Evolutionary conservation across 2,888 invertebrate species (phyloP), one percentile per base, ranked within the genome.

Genomic region (Catocala sponsa): DNA sequence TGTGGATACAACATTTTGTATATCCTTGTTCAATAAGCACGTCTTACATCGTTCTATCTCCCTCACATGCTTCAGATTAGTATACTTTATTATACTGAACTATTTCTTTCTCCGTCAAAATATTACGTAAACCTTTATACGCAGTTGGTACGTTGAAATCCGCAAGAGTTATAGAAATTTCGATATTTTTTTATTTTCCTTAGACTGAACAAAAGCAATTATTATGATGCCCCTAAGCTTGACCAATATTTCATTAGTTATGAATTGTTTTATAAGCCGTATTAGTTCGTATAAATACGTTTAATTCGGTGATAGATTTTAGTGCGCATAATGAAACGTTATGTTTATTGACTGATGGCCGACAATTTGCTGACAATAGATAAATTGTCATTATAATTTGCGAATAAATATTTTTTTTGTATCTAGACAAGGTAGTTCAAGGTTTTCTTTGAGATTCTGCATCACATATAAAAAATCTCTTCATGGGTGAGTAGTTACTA

Each of bases 401-500:
- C 79, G 73, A 76, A 68, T 79, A 77, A 78, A 77, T 77, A 80
- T 76, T 76, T 79, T 25, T 84, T 83, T 46, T 84, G 80, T 70
- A 74, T 64, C 69, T 63, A 62, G 60, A 59, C 72, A 73, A 79
- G 70, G 78, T 73, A 70, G 71, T 74, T 74, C 70, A 79, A 79
- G 78, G 81, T 75, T 77, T 82, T 38, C 35, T 82, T 74, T 80
- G 66, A 65, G 60, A 68, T 74, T 74, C 70, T 68, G 76, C 67
- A 72, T 74, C 58, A 67, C 72, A 44, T 55, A 41, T 72, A 70
- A 73, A 79, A 78, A 78, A 81, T 78, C 74, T 82, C 81, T 87
- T 86, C 80, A 93, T 93, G 93, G 93, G 93, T 93, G 84, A 92
- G 91, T 91, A 85, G 70, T 68, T 70, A 42, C 65, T 65, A 69